Evolutionary conservation across 2,888 invertebrate genomes (phyloP), one percentile per base, ranked within the genome.

Genomic region (Acleris holmiana): DNA sequence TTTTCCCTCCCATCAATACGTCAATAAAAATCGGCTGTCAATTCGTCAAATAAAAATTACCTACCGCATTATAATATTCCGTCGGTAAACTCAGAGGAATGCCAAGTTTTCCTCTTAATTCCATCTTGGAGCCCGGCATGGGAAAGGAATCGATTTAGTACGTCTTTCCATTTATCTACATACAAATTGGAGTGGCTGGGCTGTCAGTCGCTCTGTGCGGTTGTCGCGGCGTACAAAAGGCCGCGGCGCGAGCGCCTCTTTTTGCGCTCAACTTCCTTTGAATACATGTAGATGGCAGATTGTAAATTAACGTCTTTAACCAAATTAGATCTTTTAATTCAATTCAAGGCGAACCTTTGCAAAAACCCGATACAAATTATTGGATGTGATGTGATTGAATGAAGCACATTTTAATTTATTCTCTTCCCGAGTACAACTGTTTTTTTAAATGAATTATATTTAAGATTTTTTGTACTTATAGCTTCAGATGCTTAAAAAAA

Each of bases 111-210:
- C 71, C 69, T 72, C 67, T 70, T 72, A 72, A 72, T 67, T 74
- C 68, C 69, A 68, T 70, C 63, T 65, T 68, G 60, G 58, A 68
- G 67, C 67, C 67, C 58, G 46, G 59, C 41, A 53, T 53, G 59
- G 62, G 60, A 69, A 63, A 65, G 70, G 68, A 77, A 78, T 79
- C 77, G 74, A 80, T 79, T 80, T 77, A 76, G 75, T 73, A 69
- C 74, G 71, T 69, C 75, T 74, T 76, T 77, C 74, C 73, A 81
- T 79, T 82, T 82, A 83, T 84, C 82, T 81, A 78, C 82, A 81
- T 80, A 80, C 78, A 83, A 82, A 84, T 84, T 79, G 72, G 76
- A 76, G 72, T 69, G 74, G 70, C 58, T 71, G 62, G 68, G 68
- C 76, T 79, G 80, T 80, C 82, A 76, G 70, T 65, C 66, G 74